Evolutionary conservation across 2,888 invertebrate genomes (phyloP).

Genomic region (Tuta absoluta): DNA sequence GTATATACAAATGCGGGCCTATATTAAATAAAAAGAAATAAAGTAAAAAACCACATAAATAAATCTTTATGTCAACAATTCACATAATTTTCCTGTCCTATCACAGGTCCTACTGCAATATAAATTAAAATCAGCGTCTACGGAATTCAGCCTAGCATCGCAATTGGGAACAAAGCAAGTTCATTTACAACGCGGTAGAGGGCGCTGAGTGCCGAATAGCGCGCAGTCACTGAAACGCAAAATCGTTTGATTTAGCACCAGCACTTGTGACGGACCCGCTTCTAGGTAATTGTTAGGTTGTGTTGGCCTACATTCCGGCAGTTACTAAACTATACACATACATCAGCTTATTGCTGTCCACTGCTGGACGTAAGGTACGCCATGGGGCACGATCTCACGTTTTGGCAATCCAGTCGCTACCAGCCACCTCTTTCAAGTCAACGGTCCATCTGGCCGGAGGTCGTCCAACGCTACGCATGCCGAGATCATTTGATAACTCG

Average conservation of each 20-base stretch:
- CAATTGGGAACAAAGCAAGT: neutral
- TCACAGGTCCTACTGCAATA: neutral
- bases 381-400: too few relatives aligned
- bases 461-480: too few relatives aligned
- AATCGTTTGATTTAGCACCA: conserved; percentile 6
- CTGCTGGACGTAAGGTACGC: too few relatives aligned
- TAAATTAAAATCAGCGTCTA: neutral
- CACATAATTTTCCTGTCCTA: too few relatives aligned
- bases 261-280: neutral
- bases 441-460: too few relatives aligned
- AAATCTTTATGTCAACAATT: too few relatives aligned
- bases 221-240: neutral
- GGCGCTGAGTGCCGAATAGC: neutral
- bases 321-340: neutral
- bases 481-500: too few relatives aligned
- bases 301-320: neutral
- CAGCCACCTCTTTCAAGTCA: too few relatives aligned
- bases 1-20: too few relatives aligned
- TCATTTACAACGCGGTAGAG: neutral
- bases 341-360: neutral
- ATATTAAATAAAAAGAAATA: too few relatives aligned
- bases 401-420: too few relatives aligned
- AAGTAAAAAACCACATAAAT: too few relatives aligned
- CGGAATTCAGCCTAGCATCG: neutral
- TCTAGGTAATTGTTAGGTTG: neutral